These are phyloP conservation scores for Bubo bubo DNA, from an alignment of 2,113 vertebrate genomes.

Conservation along the genomic window DNA sequence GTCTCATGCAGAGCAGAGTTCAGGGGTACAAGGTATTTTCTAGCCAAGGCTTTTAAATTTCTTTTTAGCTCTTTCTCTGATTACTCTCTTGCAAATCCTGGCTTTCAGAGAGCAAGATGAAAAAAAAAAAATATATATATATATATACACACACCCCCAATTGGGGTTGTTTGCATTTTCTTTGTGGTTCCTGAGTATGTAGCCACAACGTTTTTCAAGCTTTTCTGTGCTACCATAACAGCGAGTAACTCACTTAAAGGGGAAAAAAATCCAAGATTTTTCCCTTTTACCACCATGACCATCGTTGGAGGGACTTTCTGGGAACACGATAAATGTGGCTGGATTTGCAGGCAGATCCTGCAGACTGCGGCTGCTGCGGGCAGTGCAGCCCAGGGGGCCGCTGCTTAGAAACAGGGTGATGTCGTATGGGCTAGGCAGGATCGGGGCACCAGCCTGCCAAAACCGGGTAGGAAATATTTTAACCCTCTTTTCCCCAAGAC, in stretches of 20 bases:
- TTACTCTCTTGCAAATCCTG: background rate
- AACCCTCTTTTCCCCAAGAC: background rate
- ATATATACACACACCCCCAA: too few species aligned
- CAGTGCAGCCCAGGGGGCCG: accelerated
- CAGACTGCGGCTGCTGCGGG: background rate
- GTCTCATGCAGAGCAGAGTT: background rate
- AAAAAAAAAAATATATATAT: background rate
- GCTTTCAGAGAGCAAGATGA: background rate
- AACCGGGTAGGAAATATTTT: background rate
- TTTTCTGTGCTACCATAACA: background rate
- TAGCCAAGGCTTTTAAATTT: background rate
- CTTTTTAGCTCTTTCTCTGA: background rate
- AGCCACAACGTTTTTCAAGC: background rate
- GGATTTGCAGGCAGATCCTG: background rate
- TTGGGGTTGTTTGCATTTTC: background rate
- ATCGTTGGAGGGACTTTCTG: background rate
- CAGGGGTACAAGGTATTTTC: background rate
- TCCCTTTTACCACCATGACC: background rate
- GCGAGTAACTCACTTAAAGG: background rate
- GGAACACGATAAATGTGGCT: background rate
- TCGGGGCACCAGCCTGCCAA: background rate
- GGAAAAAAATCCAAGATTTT: background rate
- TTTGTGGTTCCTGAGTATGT: background rate
- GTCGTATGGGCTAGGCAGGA: background rate
- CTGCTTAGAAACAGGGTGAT: background rate